A percentile compares a stretch with the other conserved stretches of the same genome.
phyloP scores from a whole-genome alignment of 1,140 invertebrate genomes.

The Cyphomyrmex costatus region DNA sequence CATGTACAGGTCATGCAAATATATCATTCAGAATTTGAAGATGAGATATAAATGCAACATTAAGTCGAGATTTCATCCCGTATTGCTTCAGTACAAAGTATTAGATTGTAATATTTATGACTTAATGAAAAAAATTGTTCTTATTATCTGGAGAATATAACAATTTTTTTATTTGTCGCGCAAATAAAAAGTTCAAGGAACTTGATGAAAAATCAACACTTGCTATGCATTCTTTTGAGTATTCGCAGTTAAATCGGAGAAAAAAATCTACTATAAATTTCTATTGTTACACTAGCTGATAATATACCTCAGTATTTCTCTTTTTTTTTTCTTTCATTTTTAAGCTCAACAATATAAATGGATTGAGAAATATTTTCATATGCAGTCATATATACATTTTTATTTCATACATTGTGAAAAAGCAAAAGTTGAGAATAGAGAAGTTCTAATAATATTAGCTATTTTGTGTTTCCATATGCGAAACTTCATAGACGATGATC shows the following conservation, averaged over 20 bases:
- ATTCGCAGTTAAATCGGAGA: background rate
- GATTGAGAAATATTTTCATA: background rate
- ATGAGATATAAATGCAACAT: background rate
- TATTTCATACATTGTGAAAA: background rate
- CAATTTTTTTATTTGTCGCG: background rate
- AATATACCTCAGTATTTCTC: background rate
- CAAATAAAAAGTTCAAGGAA: background rate
- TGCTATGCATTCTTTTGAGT: background rate
- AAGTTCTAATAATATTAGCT: background rate
- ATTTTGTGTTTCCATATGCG: background rate
- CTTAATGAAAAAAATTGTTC: background rate
- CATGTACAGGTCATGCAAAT: conserved; percentile 8
- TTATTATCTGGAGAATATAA: background rate
- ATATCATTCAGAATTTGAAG: background rate
- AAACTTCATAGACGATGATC: background rate
- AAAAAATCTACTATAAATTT: background rate
- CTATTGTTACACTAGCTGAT: background rate
- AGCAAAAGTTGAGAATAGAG: background rate
- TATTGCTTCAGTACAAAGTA: background rate
- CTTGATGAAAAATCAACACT: background rate
- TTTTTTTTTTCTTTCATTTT: background rate
- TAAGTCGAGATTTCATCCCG: background rate
- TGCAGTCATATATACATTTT: background rate
- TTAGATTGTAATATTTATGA: background rate
- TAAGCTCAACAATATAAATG: background rate